A percentile compares a stretch with the other conserved stretches of the same genome.
Evolutionary conservation across 2,113 vertebrate species (phyloP).

Genomic region (Eulemur macaco): DNA sequence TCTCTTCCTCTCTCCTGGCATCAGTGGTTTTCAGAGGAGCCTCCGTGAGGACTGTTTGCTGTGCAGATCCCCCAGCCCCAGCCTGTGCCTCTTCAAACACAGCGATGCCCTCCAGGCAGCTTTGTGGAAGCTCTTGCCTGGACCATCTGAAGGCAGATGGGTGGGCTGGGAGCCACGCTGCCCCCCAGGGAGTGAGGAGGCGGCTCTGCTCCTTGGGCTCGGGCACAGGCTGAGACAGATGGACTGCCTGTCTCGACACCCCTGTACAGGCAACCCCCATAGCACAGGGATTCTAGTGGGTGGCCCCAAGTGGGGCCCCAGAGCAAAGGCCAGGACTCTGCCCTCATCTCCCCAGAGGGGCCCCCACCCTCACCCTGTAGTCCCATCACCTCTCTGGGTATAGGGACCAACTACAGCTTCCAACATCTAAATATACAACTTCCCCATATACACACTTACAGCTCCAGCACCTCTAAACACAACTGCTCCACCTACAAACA

Average conservation of each 20-base stretch:
- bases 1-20: conserved; percentile 60
- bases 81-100: conserved; percentile 69
- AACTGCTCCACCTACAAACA: not conserved
- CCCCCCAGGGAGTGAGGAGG: conserved; percentile 55
- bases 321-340: conserved; percentile 13
- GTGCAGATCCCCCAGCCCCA: not conserved
- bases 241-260: not conserved
- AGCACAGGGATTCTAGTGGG: not conserved
- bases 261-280: not conserved
- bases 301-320: not conserved
- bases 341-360: not conserved
- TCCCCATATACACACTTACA: not conserved
- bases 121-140: conserved; percentile 69
- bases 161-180: conserved; percentile 65
- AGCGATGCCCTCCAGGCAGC: conserved; percentile 79
- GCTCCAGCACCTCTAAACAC: not conserved
- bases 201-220: conserved; percentile 39
- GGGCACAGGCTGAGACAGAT: conserved; percentile 62
- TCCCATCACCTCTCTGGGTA: not conserved
- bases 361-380: not conserved
- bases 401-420: not conserved
- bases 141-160: conserved; percentile 77
- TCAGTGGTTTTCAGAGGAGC: conserved; percentile 67
- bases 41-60: conserved; percentile 44
- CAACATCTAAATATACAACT: not conserved